Percentiles rank a stretch among this genome's conserved stretches.
Conservation (phyloP, 2,888 invertebrate genomes). For the Caenorhabditis sp. region DNA sequence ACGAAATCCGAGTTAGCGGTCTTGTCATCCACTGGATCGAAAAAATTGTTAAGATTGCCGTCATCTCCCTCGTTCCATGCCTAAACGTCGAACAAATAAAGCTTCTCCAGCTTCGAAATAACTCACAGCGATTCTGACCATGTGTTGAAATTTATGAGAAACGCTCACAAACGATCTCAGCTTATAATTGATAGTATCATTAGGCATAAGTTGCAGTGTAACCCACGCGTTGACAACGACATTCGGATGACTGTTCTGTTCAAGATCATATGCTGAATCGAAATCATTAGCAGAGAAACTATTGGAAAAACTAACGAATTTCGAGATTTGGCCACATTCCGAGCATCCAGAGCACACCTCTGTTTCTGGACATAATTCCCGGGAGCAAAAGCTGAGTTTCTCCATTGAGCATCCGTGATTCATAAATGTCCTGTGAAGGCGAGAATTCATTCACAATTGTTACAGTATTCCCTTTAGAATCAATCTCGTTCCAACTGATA, state of each 20-base stretch:
- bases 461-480: too few relatives aligned
- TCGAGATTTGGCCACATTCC: conserved; percentile 37
- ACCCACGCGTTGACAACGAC: conserved; percentile 31
- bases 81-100: neutral
- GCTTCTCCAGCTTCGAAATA: neutral
- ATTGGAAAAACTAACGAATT: conserved; percentile 16
- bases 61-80: conserved; percentile 16
- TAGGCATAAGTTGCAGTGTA: conserved; percentile 3
- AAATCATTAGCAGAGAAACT: neutral
- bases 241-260: conserved; percentile 17
- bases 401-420: conserved; percentile 8
- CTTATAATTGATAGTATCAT: conserved; percentile 20
- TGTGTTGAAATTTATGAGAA: conserved; percentile 6
- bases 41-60: neutral
- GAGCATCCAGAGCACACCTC: conserved; percentile 34
- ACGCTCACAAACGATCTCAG: conserved; percentile 10
- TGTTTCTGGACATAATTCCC: conserved; percentile 42
- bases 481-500: too few relatives aligned
- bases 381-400: conserved; percentile 16
- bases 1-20: neutral
- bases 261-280: conserved; percentile 14
- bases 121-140: neutral
- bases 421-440: neutral
- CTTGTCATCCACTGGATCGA: neutral
- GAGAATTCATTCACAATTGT: neutral